Conservation (phyloP, 2,113 vertebrate genomes). For the Todiramphus saurophagus region DNA sequence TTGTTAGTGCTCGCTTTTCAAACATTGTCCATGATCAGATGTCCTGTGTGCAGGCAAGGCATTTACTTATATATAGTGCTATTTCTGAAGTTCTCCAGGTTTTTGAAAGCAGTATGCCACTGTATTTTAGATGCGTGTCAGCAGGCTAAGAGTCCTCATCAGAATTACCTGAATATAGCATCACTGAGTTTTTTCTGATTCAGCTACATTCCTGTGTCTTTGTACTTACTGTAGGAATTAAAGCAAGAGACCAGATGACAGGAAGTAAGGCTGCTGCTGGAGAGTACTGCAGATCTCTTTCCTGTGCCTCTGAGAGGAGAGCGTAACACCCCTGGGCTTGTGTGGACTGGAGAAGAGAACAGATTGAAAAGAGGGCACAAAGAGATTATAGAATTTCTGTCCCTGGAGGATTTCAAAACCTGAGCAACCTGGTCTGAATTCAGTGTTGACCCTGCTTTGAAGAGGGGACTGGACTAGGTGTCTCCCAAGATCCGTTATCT, state of each 20-base stretch:
- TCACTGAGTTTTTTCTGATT: neutral
- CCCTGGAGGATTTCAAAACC: neutral
- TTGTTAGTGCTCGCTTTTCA: neutral
- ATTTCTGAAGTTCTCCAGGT: neutral
- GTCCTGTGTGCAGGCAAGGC: neutral
- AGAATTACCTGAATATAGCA: neutral
- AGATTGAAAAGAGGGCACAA: neutral
- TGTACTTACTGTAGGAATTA: neutral
- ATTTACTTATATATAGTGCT: neutral
- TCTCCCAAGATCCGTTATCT: neutral
- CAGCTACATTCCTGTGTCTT: neutral
- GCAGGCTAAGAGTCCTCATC: neutral
- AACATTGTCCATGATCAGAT: neutral
- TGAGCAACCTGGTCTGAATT: neutral
- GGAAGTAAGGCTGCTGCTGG: neutral
- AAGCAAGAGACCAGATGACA: neutral
- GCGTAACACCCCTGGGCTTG: neutral
- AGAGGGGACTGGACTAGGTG: neutral
- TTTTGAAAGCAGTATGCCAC: neutral
- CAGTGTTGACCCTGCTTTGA: neutral
- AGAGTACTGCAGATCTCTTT: neutral
- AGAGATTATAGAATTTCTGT: neutral
- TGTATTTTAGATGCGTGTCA: neutral
- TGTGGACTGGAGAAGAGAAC: neutral
- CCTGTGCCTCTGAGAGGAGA: neutral